A percentile compares a stretch with the other conserved stretches of the same genome.
Conservation (phyloP, 1,140 invertebrate species). For the Rhyacophila brunnea region DNA sequence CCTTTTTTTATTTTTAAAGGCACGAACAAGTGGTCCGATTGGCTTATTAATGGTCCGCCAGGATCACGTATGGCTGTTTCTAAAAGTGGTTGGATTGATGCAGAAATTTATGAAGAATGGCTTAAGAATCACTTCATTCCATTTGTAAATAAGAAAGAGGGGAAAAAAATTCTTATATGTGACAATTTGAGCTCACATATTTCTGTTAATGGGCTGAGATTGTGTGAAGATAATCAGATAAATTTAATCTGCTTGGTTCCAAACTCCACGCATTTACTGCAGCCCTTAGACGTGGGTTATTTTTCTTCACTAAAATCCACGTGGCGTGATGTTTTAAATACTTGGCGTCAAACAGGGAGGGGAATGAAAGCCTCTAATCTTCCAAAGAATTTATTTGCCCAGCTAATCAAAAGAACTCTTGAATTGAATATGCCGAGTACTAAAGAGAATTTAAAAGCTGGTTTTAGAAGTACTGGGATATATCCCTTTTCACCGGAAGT, state of each 20-base stretch:
- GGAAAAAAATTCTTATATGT: background rate
- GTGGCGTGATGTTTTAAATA: conserved; percentile 15
- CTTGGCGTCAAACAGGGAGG: conserved; percentile 6
- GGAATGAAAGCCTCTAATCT: conserved; percentile 13
- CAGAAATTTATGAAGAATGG: conserved; percentile 22
- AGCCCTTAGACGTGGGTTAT: conserved; percentile 19
- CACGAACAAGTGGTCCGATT: conserved; percentile 17
- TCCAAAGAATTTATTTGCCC: conserved; percentile 4
- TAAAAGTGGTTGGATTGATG: conserved; percentile 23
- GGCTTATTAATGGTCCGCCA: conserved; percentile 17
- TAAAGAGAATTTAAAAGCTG: too few relatives aligned
- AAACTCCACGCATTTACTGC: conserved; percentile 18
- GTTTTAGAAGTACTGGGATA: too few relatives aligned
- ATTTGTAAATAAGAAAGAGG: conserved; percentile 12
- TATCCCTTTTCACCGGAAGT: too few relatives aligned
- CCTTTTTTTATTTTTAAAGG: conserved; percentile 16
- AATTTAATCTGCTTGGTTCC: conserved; percentile 21
- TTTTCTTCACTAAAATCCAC: conserved; percentile 11
- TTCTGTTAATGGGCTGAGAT: background rate
- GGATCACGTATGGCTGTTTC: too few relatives aligned
- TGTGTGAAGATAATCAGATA: conserved; percentile 14
- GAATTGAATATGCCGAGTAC: too few relatives aligned
- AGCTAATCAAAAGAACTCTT: conserved; percentile 4
- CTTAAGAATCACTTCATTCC: conserved; percentile 17
- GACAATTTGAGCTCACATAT: conserved; percentile 22